Evolutionary conservation across 2,113 vertebrate species (phyloP).

Genomic region (Candoia aspera): DNA sequence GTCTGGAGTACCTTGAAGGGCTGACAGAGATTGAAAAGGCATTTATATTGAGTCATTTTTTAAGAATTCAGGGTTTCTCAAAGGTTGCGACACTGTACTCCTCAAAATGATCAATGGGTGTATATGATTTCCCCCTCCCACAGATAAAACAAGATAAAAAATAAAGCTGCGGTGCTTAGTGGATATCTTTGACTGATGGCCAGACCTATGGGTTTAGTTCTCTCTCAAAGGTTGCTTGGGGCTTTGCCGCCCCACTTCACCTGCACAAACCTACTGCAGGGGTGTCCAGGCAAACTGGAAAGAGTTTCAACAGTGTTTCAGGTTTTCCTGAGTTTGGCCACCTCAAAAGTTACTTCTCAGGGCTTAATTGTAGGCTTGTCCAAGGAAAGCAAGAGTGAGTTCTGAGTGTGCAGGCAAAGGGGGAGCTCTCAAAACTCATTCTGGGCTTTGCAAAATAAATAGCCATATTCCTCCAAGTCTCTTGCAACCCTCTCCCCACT

Average conservation of each 20-base stretch:
- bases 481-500: not conserved
- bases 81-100: not conserved
- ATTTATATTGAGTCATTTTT: not conserved
- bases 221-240: not conserved
- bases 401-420: not conserved
- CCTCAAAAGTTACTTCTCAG: not conserved
- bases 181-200: not conserved
- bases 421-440: not conserved
- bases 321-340: not conserved
- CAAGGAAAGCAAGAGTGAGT: not conserved
- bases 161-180: not conserved
- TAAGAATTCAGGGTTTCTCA: not conserved
- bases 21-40: not conserved
- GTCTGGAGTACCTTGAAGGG: not conserved
- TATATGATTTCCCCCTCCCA: not conserved
- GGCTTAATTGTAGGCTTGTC: not conserved
- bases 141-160: not conserved
- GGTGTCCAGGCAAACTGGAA: not conserved
- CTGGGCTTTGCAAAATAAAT: not conserved
- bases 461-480: not conserved
- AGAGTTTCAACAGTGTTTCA: not conserved
- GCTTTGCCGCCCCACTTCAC: not conserved
- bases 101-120: not conserved
- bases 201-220: not conserved
- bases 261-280: not conserved